These are phyloP conservation scores for Tachysurus fulvidraco DNA, from an alignment of 2,113 vertebrate genomes.

Conservation along the genomic window DNA sequence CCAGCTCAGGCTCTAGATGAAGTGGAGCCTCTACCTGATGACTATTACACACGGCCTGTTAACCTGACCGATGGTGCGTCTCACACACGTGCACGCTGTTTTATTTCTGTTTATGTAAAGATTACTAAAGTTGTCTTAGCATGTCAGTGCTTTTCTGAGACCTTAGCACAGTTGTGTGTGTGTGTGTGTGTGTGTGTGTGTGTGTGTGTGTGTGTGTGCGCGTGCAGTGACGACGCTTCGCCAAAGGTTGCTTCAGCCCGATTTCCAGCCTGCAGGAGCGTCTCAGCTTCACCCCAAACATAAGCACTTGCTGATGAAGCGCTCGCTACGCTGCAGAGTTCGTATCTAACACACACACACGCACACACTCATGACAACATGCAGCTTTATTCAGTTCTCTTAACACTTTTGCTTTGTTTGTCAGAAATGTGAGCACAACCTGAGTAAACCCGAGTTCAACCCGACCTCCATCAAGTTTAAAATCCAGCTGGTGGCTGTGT, in stretches of 20 bases:
- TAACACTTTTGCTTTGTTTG: background rate
- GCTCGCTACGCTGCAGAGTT: slow-evolving; percentile 94
- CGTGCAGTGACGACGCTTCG: slow-evolving; percentile 88
- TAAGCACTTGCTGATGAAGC: slow-evolving; percentile 97
- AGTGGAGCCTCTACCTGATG: slow-evolving; percentile 94
- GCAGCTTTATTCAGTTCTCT: background rate
- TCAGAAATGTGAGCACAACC: slow-evolving; percentile 98
- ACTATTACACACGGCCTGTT: slow-evolving; percentile 91
- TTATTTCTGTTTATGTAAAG: background rate
- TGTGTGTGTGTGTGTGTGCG: background rate
- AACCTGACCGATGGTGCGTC: slow-evolving; percentile 89
- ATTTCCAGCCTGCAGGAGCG: slow-evolving; percentile 91
- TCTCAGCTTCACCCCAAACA: slow-evolving; percentile 96
- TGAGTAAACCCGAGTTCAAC: slow-evolving; percentile 99
- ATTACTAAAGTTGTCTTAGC: background rate
- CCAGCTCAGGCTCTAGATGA: slow-evolving; percentile 91
- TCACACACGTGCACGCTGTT: background rate
- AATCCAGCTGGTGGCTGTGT: slow-evolving; percentile 98
- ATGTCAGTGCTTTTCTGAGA: background rate
- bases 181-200: background rate
- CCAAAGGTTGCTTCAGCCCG: slow-evolving; percentile 94
- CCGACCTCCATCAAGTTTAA: slow-evolving; percentile 99
- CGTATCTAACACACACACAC: slow-evolving; percentile 38
- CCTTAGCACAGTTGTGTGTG: no score
- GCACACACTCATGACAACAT: background rate